Conservation (phyloP, 2,797 vertebrate species). For the Agapornis canus region DNA sequence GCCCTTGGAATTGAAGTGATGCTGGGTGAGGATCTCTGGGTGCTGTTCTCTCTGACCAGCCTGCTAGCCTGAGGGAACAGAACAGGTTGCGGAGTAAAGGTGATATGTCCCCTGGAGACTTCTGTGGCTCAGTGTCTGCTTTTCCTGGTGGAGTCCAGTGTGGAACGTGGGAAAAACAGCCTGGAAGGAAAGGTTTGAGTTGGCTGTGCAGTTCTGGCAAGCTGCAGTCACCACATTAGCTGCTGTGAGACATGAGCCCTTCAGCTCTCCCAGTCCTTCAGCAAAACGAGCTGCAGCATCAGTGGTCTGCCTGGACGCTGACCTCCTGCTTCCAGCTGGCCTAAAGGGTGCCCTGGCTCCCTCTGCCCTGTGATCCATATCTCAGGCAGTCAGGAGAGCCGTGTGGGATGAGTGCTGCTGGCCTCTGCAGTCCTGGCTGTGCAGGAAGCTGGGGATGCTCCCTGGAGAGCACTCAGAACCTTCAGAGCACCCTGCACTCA, state of each 20-base stretch:
- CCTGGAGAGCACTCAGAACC: neutral
- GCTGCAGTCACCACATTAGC: neutral
- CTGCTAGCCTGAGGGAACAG: rapidly evolving
- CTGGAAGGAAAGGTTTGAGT: neutral
- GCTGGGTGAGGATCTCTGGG: neutral
- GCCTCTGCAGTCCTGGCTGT: neutral
- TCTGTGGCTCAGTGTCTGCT: neutral
- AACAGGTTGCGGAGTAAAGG: neutral
- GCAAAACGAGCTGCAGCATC: neutral
- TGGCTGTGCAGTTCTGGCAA: neutral
- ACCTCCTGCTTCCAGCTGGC: neutral
- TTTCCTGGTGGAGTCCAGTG: neutral
- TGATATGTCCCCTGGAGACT: neutral
- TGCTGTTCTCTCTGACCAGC: neutral
- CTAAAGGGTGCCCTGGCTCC: neutral
- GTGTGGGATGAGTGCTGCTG: neutral
- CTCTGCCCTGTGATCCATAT: rapidly evolving
- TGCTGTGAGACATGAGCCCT: neutral
- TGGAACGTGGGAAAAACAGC: neutral
- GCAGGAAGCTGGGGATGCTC: neutral
- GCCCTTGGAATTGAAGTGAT: neutral
- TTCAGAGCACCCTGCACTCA: neutral
- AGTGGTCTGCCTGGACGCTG: neutral
- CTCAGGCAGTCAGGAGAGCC: rapidly evolving
- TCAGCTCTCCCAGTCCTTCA: neutral